Evolutionary conservation across 2,113 vertebrate species (phyloP).

Genomic region (Cairina moschata): DNA sequence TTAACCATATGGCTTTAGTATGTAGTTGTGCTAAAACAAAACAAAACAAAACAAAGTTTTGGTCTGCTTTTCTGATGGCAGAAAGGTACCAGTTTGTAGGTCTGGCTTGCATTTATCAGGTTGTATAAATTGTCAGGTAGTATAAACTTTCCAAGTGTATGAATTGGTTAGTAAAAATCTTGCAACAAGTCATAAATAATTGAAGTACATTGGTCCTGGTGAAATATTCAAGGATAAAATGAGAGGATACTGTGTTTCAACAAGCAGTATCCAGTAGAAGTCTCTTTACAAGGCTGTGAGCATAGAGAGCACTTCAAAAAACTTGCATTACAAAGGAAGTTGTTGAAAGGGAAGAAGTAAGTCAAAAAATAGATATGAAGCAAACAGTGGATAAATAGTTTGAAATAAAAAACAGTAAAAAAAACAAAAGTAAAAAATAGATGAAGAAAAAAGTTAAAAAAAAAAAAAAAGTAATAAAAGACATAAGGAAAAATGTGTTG

Average conservation of each 20-base stretch:
- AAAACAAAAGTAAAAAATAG: too few species aligned
- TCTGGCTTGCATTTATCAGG: not conserved
- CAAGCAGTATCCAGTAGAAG: too few species aligned
- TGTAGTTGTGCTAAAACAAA: not conserved
- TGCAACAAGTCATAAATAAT: not conserved
- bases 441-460: too few species aligned
- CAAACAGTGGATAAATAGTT: not conserved
- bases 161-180: not conserved
- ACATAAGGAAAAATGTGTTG: not conserved
- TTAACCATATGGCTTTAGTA: not conserved
- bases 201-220: not conserved
- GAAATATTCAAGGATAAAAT: not conserved
- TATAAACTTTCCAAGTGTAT: not conserved
- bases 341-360: not conserved
- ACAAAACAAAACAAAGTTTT: not conserved
- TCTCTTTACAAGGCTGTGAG: not conserved
- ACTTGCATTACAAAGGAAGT: not conserved
- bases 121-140: not conserved
- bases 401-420: not conserved
- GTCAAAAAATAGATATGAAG: not conserved
- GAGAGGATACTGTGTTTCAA: not conserved
- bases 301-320: not conserved
- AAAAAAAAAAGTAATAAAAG: not conserved
- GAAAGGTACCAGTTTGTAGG: not conserved
- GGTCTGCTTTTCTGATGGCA: not conserved